phyloP scores from a whole-genome alignment of 2,888 invertebrate species.

The Caradrina clavipalpis region DNA sequence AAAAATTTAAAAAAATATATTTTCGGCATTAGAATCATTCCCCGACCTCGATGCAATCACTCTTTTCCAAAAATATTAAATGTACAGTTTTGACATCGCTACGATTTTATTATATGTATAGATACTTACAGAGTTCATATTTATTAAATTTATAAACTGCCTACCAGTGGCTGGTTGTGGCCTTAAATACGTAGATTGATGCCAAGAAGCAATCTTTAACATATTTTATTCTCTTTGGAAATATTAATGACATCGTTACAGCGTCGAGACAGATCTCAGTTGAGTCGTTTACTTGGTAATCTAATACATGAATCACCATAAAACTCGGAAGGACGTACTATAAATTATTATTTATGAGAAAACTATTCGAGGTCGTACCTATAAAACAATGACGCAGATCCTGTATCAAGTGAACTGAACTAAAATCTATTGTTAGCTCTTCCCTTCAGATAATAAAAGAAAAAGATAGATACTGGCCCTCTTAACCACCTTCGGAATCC shows the following conservation, averaged over 20 bases:
- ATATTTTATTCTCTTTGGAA: slow-evolving; percentile 64
- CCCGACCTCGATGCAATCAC: too few species aligned
- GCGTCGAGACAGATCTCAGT: slow-evolving; percentile 76
- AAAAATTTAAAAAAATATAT: too few species aligned
- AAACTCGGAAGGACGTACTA: slow-evolving; percentile 79
- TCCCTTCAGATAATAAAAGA: neutral
- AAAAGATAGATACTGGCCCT: neutral
- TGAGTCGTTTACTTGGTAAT: slow-evolving; percentile 83
- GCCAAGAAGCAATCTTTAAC: neutral
- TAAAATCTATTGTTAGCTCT: neutral
- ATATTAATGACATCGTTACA: slow-evolving; percentile 80
- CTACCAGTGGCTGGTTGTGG: neutral
- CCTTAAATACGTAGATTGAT: neutral
- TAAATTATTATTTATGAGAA: slow-evolving; percentile 78
- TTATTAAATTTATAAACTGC: too few species aligned
- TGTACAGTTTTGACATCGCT: too few species aligned
- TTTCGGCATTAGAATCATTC: too few species aligned
- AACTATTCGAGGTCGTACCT: slow-evolving; percentile 55
- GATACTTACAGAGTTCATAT: too few species aligned
- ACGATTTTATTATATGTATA: too few species aligned
- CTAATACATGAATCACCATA: slow-evolving; percentile 84
- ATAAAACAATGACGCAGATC: slow-evolving; percentile 26
- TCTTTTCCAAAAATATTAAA: too few species aligned
- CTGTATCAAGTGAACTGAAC: neutral
- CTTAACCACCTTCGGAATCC: too few species aligned